Percentiles rank a stretch among this genome's conserved stretches.
phyloP scores from a whole-genome alignment of 2,113 vertebrate genomes.

The Tylochromis polylepis region DNA sequence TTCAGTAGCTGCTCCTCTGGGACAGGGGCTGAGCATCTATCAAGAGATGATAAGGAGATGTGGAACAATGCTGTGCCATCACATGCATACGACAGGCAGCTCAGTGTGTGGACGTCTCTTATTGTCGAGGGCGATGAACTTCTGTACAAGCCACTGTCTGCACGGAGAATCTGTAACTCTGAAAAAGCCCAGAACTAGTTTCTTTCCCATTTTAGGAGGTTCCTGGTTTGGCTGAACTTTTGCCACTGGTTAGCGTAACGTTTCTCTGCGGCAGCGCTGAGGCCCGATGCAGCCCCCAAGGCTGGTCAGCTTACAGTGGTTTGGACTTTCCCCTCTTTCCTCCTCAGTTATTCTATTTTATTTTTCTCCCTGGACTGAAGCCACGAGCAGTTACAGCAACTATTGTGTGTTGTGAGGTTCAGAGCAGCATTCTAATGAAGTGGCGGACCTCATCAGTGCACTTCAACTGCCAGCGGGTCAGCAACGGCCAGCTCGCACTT shows the following conservation, averaged over 20 bases:
- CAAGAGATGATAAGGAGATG: constrained; percentile 36
- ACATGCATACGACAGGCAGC: constrained; percentile 53
- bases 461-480: constrained; percentile 25
- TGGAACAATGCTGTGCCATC: constrained; percentile 47
- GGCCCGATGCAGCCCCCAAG: neutral
- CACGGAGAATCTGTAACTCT: neutral
- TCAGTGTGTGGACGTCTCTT: constrained; percentile 5
- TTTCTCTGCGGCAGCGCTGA: constrained; percentile 13
- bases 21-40: constrained; percentile 37
- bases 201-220: constrained; percentile 27
- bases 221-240: constrained; percentile 59
- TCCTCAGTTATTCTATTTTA: constrained; percentile 13
- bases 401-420: constrained; percentile 37
- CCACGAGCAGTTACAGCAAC: constrained; percentile 55
- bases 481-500: constrained; percentile 16
- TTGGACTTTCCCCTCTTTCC: constrained; percentile 54
- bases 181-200: constrained; percentile 17
- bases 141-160: constrained; percentile 8
- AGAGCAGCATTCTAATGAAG: constrained; percentile 57
- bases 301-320: constrained; percentile 51
- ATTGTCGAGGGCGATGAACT: constrained; percentile 32
- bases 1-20: constrained; percentile 53
- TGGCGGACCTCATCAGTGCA: constrained; percentile 38
- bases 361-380: constrained; percentile 43
- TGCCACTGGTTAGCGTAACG: constrained; percentile 48